Evolutionary conservation across 30 jellyfish, hydroid and myxozoan species (phyloP), one percentile per base, ranked within the genome.

Genomic region (Sanderia malayensis): DNA sequence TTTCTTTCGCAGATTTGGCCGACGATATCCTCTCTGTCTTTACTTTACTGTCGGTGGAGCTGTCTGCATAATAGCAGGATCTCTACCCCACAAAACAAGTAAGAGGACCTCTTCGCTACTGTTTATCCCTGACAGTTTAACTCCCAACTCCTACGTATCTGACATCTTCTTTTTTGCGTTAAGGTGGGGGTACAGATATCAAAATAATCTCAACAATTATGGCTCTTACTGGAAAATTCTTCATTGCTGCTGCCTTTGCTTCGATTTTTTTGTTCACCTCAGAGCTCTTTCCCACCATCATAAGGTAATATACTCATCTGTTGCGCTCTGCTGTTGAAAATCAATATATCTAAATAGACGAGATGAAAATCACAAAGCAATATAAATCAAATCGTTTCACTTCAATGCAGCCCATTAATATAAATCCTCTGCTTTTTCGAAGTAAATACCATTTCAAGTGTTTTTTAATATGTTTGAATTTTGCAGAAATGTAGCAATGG

Each of bases 181-280:
- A 49, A 86, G 96, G 79, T 27, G 46, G 73, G 31, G 94, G 89
- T 32, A 74, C 31, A 26, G 93, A 86, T 41, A 71, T 86, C 59
- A 73, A 66, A 32, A 31, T 62, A 64, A 60, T 83, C 28, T 55
- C 88, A 34, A 86, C 88, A 21, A 34, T 77, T 53, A 66, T 87
- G 67, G 96, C 96, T 7, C 34, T 76, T 33, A 20, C 72, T 33
- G 96, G 96, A 33, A 87, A 87, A 65, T 87, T 80, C 71, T 80
- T 80, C 52, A 55, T 81, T 20, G 91, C 94, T 23, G 96, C 96
- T 15, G 88, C 84, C 19, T 87, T 87, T 74, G 92, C 96, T 21
- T 68, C 96, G 59, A 87, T 87, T 24, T 87, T 87, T 53, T 82
- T 87, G 15, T 87, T 87, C 74, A 87, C 95, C 19, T 84, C 91